Evolutionary conservation across 2,888 invertebrate genomes (phyloP), one percentile per base, ranked within the genome.

Genomic region (Troides helena): DNA sequence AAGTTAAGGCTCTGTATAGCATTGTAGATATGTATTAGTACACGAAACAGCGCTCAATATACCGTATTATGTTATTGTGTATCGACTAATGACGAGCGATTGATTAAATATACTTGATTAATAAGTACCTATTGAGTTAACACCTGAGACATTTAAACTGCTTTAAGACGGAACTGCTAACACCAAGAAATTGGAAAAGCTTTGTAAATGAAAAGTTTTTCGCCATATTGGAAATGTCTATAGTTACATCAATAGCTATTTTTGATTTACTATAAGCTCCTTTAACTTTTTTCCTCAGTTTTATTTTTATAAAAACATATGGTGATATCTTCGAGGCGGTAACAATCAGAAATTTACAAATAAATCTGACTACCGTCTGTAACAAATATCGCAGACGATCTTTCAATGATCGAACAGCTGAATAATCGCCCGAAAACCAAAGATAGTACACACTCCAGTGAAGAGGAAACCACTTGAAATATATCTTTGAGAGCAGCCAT

Each of bases 381-480:
- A 65, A 57, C 62, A 67, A 67, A 67, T 57, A 12, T 62, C 67
- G 30, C 62, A 46, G 23, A 58, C 62, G 62, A 57, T 58, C 62
- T 62, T 62, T 67, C 67, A 62, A 62, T 67, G 62, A 67, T 65
- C 65, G 25, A 43, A 30, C 62, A 23, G 57, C 46, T 62, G 67
- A 67, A 67, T 62, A 62, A 67, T 67, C 57, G 57, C 23, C 25
- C 39, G 43, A 23, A 39, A 67, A 56, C 62, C 67, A 67, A 56
- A 67, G 67, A 67, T 67, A 56, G 25, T 57, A 67, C 43, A 67
- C 62, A 39, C 67, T 67, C 43, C 62, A 57, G 39, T 58, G 62
- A 62, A 67, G 67, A 62, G 62, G 62, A 67, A 67, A 67, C 62
- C 67, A 23, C 67, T 67, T 62, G 62, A 62, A 62, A 62, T 67